These are phyloP conservation scores for Electrona antarctica DNA, from an alignment of 2,113 vertebrate genomes.

Conservation along the genomic window DNA sequence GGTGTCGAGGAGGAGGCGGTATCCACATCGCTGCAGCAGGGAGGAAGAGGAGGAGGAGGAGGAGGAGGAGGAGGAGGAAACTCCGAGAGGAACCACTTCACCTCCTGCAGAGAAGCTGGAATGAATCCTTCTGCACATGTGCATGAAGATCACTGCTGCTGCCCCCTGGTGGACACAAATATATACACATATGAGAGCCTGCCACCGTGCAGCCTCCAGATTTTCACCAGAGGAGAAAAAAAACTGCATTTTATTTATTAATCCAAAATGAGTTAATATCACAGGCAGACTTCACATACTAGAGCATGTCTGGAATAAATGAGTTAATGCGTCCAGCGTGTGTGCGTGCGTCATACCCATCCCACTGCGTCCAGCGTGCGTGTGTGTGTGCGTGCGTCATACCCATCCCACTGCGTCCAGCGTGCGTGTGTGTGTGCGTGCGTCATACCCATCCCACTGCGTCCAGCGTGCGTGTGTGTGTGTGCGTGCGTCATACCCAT, in stretches of 20 bases:
- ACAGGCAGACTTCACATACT: too few relatives aligned
- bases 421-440: slow-evolving; percentile 5
- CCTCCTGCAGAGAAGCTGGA: slow-evolving; percentile 66
- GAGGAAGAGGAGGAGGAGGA: slow-evolving; percentile 24
- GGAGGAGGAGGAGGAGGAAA: slow-evolving; percentile 18
- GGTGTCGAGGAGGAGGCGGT: slow-evolving; percentile 63
- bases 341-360: too few relatives aligned
- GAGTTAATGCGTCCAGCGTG: too few relatives aligned
- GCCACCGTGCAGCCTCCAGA: too few relatives aligned
- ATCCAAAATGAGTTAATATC: too few relatives aligned
- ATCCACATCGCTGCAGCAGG: slow-evolving; percentile 65
- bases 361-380: too few relatives aligned
- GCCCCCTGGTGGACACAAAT: slow-evolving; percentile 65
- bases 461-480: too few relatives aligned
- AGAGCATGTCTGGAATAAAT: too few relatives aligned
- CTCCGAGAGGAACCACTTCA: slow-evolving; percentile 21
- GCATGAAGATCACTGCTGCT: slow-evolving; percentile 78
- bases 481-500: slow-evolving; percentile 64
- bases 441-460: too few relatives aligned
- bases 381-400: not conserved
- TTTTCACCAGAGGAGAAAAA: too few relatives aligned
- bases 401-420: slow-evolving; percentile 84
- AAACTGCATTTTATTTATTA: too few relatives aligned
- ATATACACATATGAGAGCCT: too few relatives aligned
- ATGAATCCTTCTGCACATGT: slow-evolving; percentile 79